phyloP scores from a whole-genome alignment of 1,140 invertebrate species.

The Melitaea cinxia region DNA sequence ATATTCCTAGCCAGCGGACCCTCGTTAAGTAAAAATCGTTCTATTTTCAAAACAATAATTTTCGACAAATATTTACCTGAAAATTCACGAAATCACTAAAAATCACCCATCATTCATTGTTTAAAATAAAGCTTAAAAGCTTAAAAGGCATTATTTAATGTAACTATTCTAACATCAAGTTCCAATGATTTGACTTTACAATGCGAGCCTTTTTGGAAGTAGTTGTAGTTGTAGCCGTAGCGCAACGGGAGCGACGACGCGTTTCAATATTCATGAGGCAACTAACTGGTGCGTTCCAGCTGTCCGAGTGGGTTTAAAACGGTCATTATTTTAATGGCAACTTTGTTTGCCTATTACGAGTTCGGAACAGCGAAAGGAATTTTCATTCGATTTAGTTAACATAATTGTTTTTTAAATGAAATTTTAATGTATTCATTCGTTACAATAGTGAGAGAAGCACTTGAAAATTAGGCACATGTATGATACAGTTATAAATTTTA shows the following conservation, averaged over 20 bases:
- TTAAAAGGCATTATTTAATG: neutral
- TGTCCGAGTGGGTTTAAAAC: constrained; percentile 19
- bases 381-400: neutral
- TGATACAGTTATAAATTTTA: too few species aligned
- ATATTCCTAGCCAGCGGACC: too few species aligned
- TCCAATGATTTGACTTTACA: constrained; percentile 18
- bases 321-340: constrained; percentile 17
- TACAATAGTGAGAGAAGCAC: too few species aligned
- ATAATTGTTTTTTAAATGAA: neutral
- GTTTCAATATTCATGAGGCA: constrained; percentile 27
- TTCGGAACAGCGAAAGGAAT: constrained; percentile 8
- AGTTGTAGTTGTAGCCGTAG: constrained; percentile 19
- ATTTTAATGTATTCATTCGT: neutral
- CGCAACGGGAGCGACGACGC: constrained; percentile 18
- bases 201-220: constrained; percentile 22
- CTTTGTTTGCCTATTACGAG: constrained; percentile 9
- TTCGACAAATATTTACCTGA: too few species aligned
- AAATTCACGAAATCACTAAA: too few species aligned
- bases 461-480: too few species aligned
- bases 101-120: too few species aligned
- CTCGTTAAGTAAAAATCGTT: too few species aligned
- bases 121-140: neutral
- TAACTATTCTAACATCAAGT: constrained; percentile 8
- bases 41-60: too few species aligned
- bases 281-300: constrained; percentile 21